Base-by-base conservation (phyloP, 2,797 vertebrate genomes). In the Echeneis naucrates region DNA sequence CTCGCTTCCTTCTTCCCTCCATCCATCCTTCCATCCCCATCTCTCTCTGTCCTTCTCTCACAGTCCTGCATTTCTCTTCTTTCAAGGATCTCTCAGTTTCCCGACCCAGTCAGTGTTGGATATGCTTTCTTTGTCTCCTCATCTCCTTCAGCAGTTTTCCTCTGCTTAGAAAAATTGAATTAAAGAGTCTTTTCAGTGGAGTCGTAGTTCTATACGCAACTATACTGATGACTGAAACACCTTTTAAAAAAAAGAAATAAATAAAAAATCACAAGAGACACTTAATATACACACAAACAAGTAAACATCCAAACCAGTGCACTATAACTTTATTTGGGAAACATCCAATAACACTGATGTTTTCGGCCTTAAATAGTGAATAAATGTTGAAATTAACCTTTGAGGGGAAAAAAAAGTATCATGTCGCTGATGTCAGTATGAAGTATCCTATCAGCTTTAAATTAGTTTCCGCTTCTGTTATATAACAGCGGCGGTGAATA, bases 51-150 rank as follows among this genome's bases (percentile, higher is more conserved):
- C 32, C 58, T 24, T 67, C 68, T 38, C 24, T 56, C 3, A 2
- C 30, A 51, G 30, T 57, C 56, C 27, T 14, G 1, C 71, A 21
- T 57, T 27, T 48, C 33, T 44, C 68, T 58, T 57, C 19, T 57
- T 80, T 78, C 57, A 75, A 68, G 60, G 53, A 69, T 71, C 14
- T 52, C 40, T 21, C 38, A 14, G 26, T 68, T 52, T 64, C 40
- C 68, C 50, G 50, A 77, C 61, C 47, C 32, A n/a, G 47, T 69
- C 45, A 40, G 56, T 60, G 63, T 51, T 37, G 52, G 65, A 67
- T 57, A 55, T 53, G 53, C 51, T 62, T 30, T 71, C 33, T 55
- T 40, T 26, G 0, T 56, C 52, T n/a, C 13, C 44, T 5, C 52
- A 44, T 64, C 4, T 30, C 8, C 52, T 54, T 54, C 30, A 37